phyloP scores from a whole-genome alignment of 2,888 invertebrate genomes.

The Acanthosepion lycidas region DNA sequence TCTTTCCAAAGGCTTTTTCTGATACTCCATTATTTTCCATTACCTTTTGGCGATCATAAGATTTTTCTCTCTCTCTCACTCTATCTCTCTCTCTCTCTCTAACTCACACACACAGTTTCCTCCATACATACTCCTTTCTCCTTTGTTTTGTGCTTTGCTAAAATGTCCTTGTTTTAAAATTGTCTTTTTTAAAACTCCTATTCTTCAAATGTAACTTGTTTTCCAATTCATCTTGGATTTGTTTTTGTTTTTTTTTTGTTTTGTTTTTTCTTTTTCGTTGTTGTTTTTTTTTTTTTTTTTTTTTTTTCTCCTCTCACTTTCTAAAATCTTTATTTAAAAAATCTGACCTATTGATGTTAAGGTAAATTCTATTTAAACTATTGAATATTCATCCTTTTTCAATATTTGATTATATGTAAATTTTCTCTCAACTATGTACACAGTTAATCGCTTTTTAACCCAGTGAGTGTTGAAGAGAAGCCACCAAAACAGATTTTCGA shows the following conservation, averaged over 20 bases:
- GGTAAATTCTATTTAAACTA: conserved; percentile 33
- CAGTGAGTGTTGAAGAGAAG: conserved; percentile 22
- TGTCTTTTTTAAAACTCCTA: not conserved
- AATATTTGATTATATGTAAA: not conserved
- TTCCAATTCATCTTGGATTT: not conserved
- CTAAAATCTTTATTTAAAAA: not conserved
- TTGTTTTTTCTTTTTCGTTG: no score
- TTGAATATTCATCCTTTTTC: conserved; percentile 20
- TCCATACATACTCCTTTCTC: not conserved
- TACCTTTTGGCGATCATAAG: not conserved
- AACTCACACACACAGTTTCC: not conserved
- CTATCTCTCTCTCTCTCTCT: no score
- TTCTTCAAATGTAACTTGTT: not conserved
- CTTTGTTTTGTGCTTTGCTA: conserved; percentile 12
- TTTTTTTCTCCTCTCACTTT: not conserved
- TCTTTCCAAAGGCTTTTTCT: not conserved
- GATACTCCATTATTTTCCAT: not conserved
- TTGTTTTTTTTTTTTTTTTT: no score
- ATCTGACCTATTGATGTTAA: not conserved
- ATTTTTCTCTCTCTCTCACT: no score
- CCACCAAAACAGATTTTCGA: not conserved
- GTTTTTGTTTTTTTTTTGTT: no score
- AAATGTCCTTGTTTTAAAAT: not conserved
- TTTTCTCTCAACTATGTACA: conserved; percentile 33
- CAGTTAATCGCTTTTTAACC: conserved; percentile 18